Evolutionary conservation across 1,140 invertebrate species (phyloP).

Genomic region (Trichonephila clavata): DNA sequence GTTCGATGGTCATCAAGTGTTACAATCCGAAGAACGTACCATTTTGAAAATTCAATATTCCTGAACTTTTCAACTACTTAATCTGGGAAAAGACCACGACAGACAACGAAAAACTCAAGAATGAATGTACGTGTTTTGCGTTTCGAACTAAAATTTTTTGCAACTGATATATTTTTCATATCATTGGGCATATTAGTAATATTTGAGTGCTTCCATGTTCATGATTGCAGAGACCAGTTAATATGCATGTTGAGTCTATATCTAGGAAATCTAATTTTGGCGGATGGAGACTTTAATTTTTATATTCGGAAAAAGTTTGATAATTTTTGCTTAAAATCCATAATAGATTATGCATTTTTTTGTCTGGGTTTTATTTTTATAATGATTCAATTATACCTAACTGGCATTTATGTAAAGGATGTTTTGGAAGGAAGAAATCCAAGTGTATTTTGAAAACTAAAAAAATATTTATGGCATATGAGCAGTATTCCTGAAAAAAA

Average conservation of each 20-base stretch:
- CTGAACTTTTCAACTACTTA: no score
- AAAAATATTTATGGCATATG: no score
- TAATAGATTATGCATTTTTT: not conserved
- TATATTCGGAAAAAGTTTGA: not conserved
- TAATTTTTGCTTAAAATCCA: conserved; percentile 4
- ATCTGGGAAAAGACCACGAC: not conserved
- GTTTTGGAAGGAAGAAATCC: no score
- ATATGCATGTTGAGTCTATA: not conserved
- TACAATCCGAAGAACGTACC: not conserved
- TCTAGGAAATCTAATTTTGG: not conserved
- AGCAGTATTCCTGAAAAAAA: no score
- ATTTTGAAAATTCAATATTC: not conserved
- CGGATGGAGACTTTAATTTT: not conserved
- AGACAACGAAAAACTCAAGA: no score
- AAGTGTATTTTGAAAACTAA: no score
- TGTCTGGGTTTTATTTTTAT: no score
- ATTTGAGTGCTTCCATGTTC: not conserved
- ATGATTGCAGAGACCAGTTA: conserved; percentile 11
- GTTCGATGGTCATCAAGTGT: not conserved
- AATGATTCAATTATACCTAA: no score
- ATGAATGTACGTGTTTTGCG: not conserved
- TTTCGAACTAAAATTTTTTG: conserved; percentile 9
- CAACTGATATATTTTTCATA: not conserved
- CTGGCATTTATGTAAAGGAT: no score
- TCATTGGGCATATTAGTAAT: not conserved